Evolutionary conservation across 2,113 vertebrate species (phyloP).

Genomic region (Sialia sialis): DNA sequence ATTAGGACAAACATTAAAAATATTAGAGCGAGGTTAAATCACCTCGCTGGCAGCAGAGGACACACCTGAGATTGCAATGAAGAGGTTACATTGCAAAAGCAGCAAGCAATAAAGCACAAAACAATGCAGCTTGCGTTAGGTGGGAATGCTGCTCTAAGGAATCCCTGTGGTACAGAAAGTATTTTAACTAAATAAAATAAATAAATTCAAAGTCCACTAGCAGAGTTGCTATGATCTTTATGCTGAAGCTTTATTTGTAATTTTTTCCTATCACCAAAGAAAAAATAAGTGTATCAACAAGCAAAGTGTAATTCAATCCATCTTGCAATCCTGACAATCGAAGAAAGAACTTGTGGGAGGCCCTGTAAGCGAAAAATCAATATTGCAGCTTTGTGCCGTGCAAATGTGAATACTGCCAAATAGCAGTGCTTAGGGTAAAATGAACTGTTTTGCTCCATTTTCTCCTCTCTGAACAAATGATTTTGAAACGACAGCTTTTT

Average conservation of each 20-base stretch:
- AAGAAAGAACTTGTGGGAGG: conserved; percentile 72
- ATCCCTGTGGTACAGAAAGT: background rate
- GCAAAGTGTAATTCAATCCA: conserved; percentile 81
- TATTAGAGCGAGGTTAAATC: background rate
- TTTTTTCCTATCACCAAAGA: conserved; percentile 66
- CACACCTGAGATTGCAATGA: background rate
- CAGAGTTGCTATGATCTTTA: conserved; percentile 45
- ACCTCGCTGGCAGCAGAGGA: background rate
- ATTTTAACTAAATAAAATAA: conserved; percentile 19
- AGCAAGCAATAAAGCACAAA: background rate
- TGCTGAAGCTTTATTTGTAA: conserved; percentile 61
- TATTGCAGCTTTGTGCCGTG: conserved; percentile 76
- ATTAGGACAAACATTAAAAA: conserved; percentile 20
- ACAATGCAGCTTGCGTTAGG: background rate
- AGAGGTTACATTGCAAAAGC: background rate
- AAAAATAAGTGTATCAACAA: conserved; percentile 71
- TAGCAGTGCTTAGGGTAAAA: conserved; percentile 76
- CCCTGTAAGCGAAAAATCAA: conserved; percentile 79
- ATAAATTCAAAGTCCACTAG: background rate
- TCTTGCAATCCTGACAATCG: conserved; percentile 75
- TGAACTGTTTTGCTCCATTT: conserved; percentile 78
- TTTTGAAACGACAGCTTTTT: conserved; percentile 70
- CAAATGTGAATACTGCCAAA: conserved; percentile 81
- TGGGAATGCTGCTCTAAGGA: background rate
- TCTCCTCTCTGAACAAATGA: conserved; percentile 78